Percentiles rank a stretch among this genome's conserved stretches.
Conservation (phyloP, 2,113 vertebrate genomes). For the Microtus ochrogaster region DNA sequence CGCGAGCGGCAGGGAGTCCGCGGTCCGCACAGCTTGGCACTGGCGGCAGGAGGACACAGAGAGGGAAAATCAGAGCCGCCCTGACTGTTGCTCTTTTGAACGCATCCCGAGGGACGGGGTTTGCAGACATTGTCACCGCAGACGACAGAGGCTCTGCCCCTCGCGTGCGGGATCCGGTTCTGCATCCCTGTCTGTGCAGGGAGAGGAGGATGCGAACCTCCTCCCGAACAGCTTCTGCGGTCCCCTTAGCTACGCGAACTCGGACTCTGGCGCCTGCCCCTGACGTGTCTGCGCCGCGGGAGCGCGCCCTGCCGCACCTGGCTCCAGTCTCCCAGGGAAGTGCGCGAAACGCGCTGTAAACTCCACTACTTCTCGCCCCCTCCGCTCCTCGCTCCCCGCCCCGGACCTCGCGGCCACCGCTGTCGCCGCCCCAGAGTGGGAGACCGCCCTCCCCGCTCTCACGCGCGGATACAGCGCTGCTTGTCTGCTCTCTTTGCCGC, state of each 20-base stretch:
- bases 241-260: conserved; percentile 64
- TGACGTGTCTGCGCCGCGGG: conserved; percentile 68
- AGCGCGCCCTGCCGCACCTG: conserved; percentile 83
- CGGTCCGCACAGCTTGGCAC: conserved; percentile 56
- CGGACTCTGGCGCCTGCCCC: conserved; percentile 44
- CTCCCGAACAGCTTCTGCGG: conserved; percentile 61
- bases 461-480: conserved; percentile 17
- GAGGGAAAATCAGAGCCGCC: conserved; percentile 17
- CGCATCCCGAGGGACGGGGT: neutral
- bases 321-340: conserved; percentile 73
- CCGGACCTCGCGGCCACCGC: neutral
- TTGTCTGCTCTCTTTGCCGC: neutral
- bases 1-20: conserved; percentile 40
- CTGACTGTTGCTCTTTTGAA: conserved; percentile 47
- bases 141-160: conserved; percentile 33
- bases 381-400: conserved; percentile 16
- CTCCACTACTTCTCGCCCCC: conserved; percentile 73
- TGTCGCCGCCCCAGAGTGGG: neutral
- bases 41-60: neutral
- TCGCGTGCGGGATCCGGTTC: neutral
- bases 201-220: conserved; percentile 69
- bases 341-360: conserved; percentile 79
- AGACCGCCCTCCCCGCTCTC: conserved; percentile 56
- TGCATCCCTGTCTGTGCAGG: neutral
- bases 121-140: conserved; percentile 9